Conservation (phyloP, 2,888 invertebrate species). For the Serrognathus titanus region DNA sequence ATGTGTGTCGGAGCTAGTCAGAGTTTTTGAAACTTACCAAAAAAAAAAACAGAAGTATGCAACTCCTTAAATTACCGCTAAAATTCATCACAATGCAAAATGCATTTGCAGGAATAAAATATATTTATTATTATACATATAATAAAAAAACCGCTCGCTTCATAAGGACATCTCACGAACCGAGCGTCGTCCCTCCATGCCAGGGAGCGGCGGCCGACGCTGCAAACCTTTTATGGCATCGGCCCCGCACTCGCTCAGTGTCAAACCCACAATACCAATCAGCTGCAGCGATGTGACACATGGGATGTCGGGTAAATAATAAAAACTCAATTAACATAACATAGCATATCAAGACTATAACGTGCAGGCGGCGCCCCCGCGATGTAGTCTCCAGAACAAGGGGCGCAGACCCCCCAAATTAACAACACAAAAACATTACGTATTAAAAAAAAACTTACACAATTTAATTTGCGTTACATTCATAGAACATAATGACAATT, state of each 20-base stretch:
- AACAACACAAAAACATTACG: constrained; percentile 35
- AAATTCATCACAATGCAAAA: constrained; percentile 69
- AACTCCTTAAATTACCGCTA: constrained; percentile 52
- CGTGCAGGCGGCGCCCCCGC: constrained; percentile 38
- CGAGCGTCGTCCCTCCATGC: constrained; percentile 43
- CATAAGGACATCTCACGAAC: constrained; percentile 43
- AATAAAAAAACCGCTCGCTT: constrained; percentile 45
- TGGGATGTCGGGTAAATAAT: constrained; percentile 42
- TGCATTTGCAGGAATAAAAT: constrained; percentile 78
- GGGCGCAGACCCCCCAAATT: constrained; percentile 37
- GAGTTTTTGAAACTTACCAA: constrained; percentile 23
- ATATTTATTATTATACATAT: constrained; percentile 57
- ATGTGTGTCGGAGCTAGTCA: constrained; percentile 37
- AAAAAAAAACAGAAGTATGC: constrained; percentile 47
- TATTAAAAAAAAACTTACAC: constrained; percentile 43
- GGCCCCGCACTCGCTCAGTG: constrained; percentile 35
- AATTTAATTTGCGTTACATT: constrained; percentile 39
- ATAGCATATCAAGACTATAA: constrained; percentile 33
- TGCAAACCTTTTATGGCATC: constrained; percentile 1
- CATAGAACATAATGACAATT: constrained; percentile 25
- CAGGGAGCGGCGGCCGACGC: constrained; percentile 30
- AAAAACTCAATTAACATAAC: constrained; percentile 38
- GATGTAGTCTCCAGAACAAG: constrained; percentile 45
- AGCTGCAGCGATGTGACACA: constrained; percentile 42
- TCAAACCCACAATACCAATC: constrained; percentile 39